These are phyloP conservation scores for Uropetala carovei DNA, from an alignment of 2,888 invertebrate species.

Conservation along the genomic window DNA sequence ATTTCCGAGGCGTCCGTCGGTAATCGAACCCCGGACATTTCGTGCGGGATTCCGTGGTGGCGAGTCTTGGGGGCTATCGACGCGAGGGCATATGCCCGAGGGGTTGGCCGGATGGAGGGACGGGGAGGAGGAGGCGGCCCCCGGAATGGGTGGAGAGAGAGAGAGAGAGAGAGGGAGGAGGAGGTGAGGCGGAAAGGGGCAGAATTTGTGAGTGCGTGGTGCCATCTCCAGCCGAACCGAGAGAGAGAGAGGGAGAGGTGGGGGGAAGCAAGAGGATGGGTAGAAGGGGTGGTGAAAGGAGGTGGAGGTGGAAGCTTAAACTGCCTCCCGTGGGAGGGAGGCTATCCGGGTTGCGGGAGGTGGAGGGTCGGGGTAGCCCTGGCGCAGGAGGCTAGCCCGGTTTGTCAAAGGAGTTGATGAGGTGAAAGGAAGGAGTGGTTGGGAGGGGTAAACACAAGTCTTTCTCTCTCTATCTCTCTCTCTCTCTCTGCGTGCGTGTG, in stretches of 20 bases:
- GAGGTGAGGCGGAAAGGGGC: background rate
- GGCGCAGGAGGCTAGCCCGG: constrained; percentile 61
- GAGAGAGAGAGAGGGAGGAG: background rate
- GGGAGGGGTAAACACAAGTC: constrained; percentile 36
- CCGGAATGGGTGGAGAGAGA: background rate
- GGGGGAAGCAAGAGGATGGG: background rate
- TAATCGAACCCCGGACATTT: constrained; percentile 38
- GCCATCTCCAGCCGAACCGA: constrained; percentile 63
- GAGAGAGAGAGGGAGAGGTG: constrained; percentile 36
- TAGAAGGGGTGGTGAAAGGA: background rate
- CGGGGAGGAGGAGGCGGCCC: background rate
- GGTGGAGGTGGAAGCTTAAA: constrained; percentile 44
- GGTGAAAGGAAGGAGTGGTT: constrained; percentile 59
- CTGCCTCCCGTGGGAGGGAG: constrained; percentile 56
- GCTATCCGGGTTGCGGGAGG: constrained; percentile 15
- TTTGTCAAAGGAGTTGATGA: constrained; percentile 64
- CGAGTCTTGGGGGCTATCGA: background rate
- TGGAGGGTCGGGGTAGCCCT: constrained; percentile 21
- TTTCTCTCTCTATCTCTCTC: constrained; percentile 14
- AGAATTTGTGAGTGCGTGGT: constrained; percentile 55
- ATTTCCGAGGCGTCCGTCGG: background rate
- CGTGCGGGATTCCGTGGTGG: background rate
- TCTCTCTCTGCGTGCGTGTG: constrained; percentile 27
- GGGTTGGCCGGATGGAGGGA: constrained; percentile 22
- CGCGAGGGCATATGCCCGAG: constrained; percentile 17